A percentile compares a stretch with the other conserved stretches of the same genome.
Evolutionary conservation across 1,140 invertebrate genomes (phyloP).

Genomic region (Pteromalus puparum): DNA sequence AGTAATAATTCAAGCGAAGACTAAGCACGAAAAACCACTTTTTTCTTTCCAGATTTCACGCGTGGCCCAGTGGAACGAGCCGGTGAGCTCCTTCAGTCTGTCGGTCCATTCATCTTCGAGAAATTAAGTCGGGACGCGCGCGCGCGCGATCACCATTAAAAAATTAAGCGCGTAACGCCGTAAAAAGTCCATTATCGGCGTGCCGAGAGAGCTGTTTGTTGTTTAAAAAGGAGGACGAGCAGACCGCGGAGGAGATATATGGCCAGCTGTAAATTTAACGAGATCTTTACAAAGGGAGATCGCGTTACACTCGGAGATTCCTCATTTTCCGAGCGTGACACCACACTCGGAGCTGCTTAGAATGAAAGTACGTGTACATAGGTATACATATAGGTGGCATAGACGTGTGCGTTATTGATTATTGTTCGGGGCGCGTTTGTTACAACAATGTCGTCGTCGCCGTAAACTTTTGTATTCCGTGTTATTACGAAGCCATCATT

Average conservation of each 20-base stretch:
- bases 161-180: slow-evolving; percentile 49
- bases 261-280: slow-evolving; percentile 51
- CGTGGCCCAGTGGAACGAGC: not conserved
- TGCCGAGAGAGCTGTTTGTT: not conserved
- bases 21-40: not conserved
- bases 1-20: not conserved
- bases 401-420: slow-evolving; percentile 10
- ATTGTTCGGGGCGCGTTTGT: not conserved
- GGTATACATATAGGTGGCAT: not conserved
- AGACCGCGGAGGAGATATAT: slow-evolving; percentile 8
- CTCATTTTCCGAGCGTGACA: slow-evolving; percentile 38
- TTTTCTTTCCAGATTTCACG: slow-evolving; percentile 44
- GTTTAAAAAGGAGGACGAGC: slow-evolving; percentile 40
- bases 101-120: slow-evolving; percentile 32
- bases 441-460: too few species aligned
- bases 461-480: too few species aligned
- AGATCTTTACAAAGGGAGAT: slow-evolving; percentile 42
- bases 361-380: not conserved
- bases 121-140: slow-evolving; percentile 38
- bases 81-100: not conserved
- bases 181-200: slow-evolving; percentile 46
- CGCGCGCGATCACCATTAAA: slow-evolving; percentile 35
- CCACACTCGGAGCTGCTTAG: not conserved
- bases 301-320: slow-evolving; percentile 29
- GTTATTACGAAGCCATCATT: too few species aligned